Evolutionary conservation across 2,797 vertebrate species (phyloP).

Genomic region (Agapornis canus): DNA sequence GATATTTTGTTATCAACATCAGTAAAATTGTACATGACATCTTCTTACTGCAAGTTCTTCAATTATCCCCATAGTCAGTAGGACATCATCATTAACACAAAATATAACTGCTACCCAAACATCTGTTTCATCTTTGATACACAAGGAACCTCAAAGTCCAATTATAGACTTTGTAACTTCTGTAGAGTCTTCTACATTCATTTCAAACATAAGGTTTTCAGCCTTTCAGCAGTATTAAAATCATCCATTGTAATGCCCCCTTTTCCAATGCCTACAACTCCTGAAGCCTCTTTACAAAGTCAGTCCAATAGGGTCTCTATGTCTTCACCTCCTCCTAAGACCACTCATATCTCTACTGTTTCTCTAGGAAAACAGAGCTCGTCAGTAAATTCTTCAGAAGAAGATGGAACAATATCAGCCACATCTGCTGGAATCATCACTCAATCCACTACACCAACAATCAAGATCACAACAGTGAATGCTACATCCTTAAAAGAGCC

Average conservation of each 20-base stretch:
- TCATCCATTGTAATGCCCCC: not conserved
- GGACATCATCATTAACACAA: not conserved
- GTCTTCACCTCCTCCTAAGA: conserved; percentile 1
- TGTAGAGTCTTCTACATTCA: not conserved
- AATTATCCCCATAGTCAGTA: not conserved
- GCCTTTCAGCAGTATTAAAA: not conserved
- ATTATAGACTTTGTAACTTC: not conserved
- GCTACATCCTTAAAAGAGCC: conserved; percentile 17
- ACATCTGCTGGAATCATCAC: not conserved
- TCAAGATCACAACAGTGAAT: not conserved
- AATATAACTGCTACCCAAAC: not conserved
- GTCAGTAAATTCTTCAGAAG: not conserved
- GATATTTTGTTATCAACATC: not conserved
- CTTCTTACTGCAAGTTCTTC: not conserved
- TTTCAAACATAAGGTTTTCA: not conserved
- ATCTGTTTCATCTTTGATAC: not conserved
- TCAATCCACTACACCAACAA: not conserved
- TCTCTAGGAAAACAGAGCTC: conserved; percentile 56
- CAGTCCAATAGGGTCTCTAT: not conserved
- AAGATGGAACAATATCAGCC: conserved; percentile 17
- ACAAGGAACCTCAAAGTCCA: not conserved
- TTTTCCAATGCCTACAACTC: not conserved
- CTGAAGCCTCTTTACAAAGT: not conserved
- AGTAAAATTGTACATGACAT: not conserved
- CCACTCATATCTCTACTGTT: not conserved